These are phyloP conservation scores for Pygocentrus nattereri DNA, from an alignment of 2,797 vertebrate species.

Conservation along the genomic window DNA sequence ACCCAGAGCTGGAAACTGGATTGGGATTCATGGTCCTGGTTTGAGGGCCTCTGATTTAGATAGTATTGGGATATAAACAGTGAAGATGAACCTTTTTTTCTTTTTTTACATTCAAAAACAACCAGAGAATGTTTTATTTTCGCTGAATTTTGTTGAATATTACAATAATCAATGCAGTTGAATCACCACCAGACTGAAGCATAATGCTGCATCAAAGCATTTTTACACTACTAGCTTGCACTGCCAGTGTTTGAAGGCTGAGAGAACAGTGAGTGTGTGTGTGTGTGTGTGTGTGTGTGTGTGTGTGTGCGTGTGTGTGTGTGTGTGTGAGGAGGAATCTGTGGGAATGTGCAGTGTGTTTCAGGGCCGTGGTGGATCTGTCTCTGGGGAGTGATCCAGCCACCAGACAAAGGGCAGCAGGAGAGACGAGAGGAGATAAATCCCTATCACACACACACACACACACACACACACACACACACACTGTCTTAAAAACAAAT, in stretches of 20 bases:
- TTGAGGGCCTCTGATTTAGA: no score
- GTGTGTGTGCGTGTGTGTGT: slow-evolving; percentile 2
- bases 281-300: slow-evolving; percentile 19
- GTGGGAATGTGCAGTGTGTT: slow-evolving; percentile 82
- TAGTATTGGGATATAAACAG: no score
- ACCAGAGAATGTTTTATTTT: no score
- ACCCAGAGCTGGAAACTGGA: no score
- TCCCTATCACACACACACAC: slow-evolving; percentile 72
- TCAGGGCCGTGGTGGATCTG: slow-evolving; percentile 77
- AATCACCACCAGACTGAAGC: no score
- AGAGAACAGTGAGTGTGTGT: not conserved
- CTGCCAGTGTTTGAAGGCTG: not conserved
- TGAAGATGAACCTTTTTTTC: no score
- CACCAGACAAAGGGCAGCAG: slow-evolving; percentile 76
- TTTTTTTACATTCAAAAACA: no score
- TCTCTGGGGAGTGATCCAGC: slow-evolving; percentile 82
- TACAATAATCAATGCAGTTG: no score
- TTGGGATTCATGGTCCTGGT: no score
- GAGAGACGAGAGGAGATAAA: slow-evolving; percentile 70
- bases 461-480: slow-evolving; percentile 13
- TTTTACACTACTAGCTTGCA: not conserved
- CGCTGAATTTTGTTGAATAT: no score
- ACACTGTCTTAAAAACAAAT: not conserved
- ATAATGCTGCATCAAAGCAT: no score
- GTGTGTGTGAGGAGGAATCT: slow-evolving; percentile 71